Conservation (phyloP, 2,888 invertebrate species). For the Linnaemya tessellans region DNA sequence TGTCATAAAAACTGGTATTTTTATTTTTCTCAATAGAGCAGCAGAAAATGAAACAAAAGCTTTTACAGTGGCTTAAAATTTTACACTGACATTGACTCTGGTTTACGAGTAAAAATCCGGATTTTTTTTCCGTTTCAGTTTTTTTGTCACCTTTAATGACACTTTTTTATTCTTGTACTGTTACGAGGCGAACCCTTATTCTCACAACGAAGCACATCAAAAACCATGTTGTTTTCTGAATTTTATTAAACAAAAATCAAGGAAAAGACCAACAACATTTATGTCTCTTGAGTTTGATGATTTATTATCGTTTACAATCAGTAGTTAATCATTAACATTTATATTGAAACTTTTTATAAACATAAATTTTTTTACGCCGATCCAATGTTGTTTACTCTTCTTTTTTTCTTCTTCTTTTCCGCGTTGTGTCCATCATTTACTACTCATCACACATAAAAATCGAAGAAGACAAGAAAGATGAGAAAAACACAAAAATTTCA, state of each 20-base stretch:
- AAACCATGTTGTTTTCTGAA: constrained; percentile 14
- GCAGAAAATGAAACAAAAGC: not conserved
- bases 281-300: constrained; percentile 69
- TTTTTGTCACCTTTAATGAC: constrained; percentile 69
- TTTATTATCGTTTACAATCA: constrained; percentile 75
- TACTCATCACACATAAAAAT: constrained; percentile 51
- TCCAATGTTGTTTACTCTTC: not conserved
- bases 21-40: constrained; percentile 5
- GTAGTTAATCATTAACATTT: constrained; percentile 75
- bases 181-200: not conserved
- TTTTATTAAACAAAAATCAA: constrained; percentile 35
- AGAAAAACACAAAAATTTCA: constrained; percentile 15
- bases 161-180: constrained; percentile 24
- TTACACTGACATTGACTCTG: constrained; percentile 1
- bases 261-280: constrained; percentile 36
- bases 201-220: not conserved
- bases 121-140: constrained; percentile 3
- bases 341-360: constrained; percentile 72
- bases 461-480: constrained; percentile 17
- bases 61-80: constrained; percentile 47
- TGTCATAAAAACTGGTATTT: constrained; percentile 32
- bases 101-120: not conserved
- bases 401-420: not conserved
- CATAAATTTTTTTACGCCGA: constrained; percentile 12
- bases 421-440: constrained; percentile 29